These are phyloP conservation scores for Fratercula arctica DNA, from an alignment of 2,797 vertebrate genomes.

Conservation along the genomic window DNA sequence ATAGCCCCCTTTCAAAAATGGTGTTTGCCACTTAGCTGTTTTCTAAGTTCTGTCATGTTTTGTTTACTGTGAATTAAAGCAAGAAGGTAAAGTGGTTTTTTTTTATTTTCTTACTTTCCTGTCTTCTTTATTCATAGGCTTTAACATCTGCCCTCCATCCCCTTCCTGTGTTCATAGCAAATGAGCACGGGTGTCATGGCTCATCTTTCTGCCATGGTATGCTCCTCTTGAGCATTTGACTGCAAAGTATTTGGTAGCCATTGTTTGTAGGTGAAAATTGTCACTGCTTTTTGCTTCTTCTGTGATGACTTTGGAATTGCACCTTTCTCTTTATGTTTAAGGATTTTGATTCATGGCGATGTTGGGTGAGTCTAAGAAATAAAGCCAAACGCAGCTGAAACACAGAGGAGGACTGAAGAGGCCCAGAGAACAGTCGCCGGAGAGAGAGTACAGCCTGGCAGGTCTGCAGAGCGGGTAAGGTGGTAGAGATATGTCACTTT, in stretches of 20 bases:
- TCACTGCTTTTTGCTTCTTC: not conserved
- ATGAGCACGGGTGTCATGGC: rapidly evolving
- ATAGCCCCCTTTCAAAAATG: not conserved
- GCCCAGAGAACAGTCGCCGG: not conserved
- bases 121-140: not conserved
- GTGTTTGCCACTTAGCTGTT: not conserved
- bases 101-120: not conserved
- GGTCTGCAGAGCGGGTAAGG: not conserved
- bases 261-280: not conserved
- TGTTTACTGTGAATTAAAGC: slow-evolving; percentile 9
- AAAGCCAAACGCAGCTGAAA: not conserved
- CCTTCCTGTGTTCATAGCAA: not conserved
- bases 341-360: not conserved
- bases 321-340: not conserved
- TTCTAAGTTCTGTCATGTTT: not conserved
- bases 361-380: not conserved
- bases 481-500: not conserved
- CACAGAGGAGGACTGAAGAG: not conserved
- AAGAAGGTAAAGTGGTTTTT: not conserved
- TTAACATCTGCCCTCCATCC: not conserved
- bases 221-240: not conserved
- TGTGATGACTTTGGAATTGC: not conserved
- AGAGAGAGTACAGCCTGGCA: not conserved
- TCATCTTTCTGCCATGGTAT: not conserved
- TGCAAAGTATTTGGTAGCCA: not conserved